Evolutionary conservation across 2,113 vertebrate genomes (phyloP).

Genomic region (Centropus unirufus): DNA sequence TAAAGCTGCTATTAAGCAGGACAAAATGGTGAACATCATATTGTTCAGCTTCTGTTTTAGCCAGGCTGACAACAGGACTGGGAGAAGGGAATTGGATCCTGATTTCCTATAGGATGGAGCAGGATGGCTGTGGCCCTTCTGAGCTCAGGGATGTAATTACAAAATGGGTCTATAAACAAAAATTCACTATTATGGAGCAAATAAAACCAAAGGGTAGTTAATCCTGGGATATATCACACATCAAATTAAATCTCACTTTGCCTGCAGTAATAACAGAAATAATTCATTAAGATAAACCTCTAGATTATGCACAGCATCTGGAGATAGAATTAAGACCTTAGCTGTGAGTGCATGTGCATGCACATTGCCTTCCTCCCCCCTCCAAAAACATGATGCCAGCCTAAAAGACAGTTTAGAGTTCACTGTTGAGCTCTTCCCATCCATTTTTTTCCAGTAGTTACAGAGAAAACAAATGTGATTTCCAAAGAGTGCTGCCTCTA

Average conservation of each 20-base stretch:
- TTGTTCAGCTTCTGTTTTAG: slow-evolving; percentile 51
- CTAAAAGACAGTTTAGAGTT: slow-evolving; percentile 11
- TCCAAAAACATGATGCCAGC: slow-evolving; percentile 36
- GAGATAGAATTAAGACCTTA: slow-evolving; percentile 71
- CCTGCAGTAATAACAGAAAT: slow-evolving; percentile 74
- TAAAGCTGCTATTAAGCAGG: slow-evolving; percentile 20
- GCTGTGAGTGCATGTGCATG: slow-evolving; percentile 33
- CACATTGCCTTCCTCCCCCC: not conserved
- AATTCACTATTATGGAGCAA: slow-evolving; percentile 67
- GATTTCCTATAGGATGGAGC: slow-evolving; percentile 34
- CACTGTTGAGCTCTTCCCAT: slow-evolving; percentile 7
- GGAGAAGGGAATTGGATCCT: slow-evolving; percentile 57
- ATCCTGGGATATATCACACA: slow-evolving; percentile 73
- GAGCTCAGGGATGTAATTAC: slow-evolving; percentile 66
- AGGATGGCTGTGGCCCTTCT: slow-evolving; percentile 8
- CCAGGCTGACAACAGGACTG: slow-evolving; percentile 44
- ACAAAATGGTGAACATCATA: slow-evolving; percentile 41
- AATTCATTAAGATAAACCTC: slow-evolving; percentile 75
- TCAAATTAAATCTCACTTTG: slow-evolving; percentile 73
- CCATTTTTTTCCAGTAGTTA: not conserved
- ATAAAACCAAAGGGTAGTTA: slow-evolving; percentile 70
- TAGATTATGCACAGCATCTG: slow-evolving; percentile 72
- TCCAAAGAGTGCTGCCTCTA: slow-evolving; percentile 42
- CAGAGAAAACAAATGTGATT: slow-evolving; percentile 48
- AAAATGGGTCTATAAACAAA: slow-evolving; percentile 72